Percentiles rank a stretch among this genome's conserved stretches.
phyloP scores from a whole-genome alignment of 2,797 vertebrate species.

The Microtus californicus region DNA sequence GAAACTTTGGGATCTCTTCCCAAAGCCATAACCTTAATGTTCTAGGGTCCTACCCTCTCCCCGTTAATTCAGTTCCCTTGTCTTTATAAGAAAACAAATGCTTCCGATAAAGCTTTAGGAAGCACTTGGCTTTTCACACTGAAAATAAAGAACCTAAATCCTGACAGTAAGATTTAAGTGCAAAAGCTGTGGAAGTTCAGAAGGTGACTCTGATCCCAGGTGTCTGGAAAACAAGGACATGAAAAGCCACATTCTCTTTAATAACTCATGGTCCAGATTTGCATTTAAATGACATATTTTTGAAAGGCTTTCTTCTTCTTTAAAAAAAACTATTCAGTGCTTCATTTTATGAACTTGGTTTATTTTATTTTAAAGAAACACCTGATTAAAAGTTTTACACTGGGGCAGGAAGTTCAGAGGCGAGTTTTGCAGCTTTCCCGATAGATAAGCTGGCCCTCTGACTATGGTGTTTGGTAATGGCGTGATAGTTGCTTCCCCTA shows the following conservation, averaged over 20 bases:
- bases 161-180: constrained; percentile 60
- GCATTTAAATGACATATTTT: constrained; percentile 84
- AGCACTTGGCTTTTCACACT: constrained; percentile 67
- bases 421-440: constrained; percentile 66
- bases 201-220: constrained; percentile 78
- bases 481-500: constrained; percentile 4
- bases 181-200: constrained; percentile 76
- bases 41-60: constrained; percentile 29
- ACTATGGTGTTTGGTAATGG: constrained; percentile 49
- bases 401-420: constrained; percentile 32
- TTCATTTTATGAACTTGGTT: constrained; percentile 69
- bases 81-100: constrained; percentile 66
- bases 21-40: constrained; percentile 53
- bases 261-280: constrained; percentile 83
- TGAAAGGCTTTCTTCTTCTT: constrained; percentile 69
- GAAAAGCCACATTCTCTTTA: constrained; percentile 76
- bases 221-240: constrained; percentile 74
- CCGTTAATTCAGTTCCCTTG: constrained; percentile 58
- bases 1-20: constrained; percentile 60
- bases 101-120: constrained; percentile 54
- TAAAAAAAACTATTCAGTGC: constrained; percentile 65
- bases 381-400: constrained; percentile 78
- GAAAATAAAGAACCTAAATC: constrained; percentile 70
- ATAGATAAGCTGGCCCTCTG: constrained; percentile 35
- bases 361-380: constrained; percentile 72